A percentile compares a stretch with the other conserved stretches of the same genome.
These are phyloP conservation scores for Osmerus mordax DNA, from an alignment of 2,113 vertebrate species.

Conservation along the genomic window DNA sequence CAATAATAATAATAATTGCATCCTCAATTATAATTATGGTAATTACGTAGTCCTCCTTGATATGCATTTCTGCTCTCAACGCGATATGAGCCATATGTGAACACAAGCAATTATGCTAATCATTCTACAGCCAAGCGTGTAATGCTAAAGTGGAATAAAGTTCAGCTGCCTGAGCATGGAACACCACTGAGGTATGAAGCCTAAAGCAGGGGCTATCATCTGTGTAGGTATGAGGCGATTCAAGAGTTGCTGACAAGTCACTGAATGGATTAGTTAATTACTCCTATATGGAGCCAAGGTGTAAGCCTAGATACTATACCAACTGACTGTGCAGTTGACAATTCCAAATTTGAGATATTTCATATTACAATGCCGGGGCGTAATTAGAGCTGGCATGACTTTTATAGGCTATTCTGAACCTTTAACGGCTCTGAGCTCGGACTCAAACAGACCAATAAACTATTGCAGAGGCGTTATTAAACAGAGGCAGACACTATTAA, in stretches of 20 bases:
- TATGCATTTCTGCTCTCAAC: slow-evolving; percentile 52
- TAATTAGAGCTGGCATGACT: slow-evolving; percentile 69
- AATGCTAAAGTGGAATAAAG: slow-evolving; percentile 61
- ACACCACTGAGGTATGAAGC: slow-evolving; percentile 35
- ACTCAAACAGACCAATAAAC: slow-evolving; percentile 75
- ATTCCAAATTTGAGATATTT: slow-evolving; percentile 51
- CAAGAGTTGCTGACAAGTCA: slow-evolving; percentile 43
- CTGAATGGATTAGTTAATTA: slow-evolving; percentile 56
- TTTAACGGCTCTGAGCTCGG: slow-evolving; percentile 65
- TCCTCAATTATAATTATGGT: slow-evolving; percentile 68
- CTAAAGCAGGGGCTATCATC: slow-evolving; percentile 21
- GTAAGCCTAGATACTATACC: slow-evolving; percentile 35
- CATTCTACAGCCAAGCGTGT: slow-evolving; percentile 56
- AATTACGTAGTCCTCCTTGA: slow-evolving; percentile 67
- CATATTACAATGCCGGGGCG: slow-evolving; percentile 54
- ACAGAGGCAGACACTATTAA: slow-evolving; percentile 68
- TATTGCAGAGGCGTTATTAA: slow-evolving; percentile 55
- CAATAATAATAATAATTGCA: slow-evolving; percentile 69
- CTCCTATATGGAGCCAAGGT: slow-evolving; percentile 25
- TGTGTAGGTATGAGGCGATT: slow-evolving; percentile 47
- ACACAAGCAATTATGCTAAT: slow-evolving; percentile 68
- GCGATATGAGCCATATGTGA: slow-evolving; percentile 68
- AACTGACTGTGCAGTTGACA: slow-evolving; percentile 26
- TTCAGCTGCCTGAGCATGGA: slow-evolving; percentile 59
- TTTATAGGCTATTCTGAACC: slow-evolving; percentile 70